Evolutionary conservation across 2,888 invertebrate genomes (phyloP), one percentile per base, ranked within the genome.

Genomic region (Rhagophthalmus giganteus): DNA sequence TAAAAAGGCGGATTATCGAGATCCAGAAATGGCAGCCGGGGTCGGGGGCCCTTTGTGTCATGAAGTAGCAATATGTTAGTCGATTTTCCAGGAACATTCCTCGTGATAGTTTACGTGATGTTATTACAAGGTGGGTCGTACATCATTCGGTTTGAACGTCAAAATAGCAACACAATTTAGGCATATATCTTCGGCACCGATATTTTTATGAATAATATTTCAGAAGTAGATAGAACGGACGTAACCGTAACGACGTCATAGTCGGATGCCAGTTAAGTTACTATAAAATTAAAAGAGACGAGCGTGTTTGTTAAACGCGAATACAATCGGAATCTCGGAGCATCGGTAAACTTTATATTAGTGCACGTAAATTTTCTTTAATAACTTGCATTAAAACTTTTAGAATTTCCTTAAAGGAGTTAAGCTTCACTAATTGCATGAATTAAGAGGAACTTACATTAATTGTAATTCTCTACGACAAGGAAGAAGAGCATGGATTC

Each of bases 321-420:
- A 9, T 11, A 31, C 10, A 31, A n/a, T 31, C 37, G 15, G 16
- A 42, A 32, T 42, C 47, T 33, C 24, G 39, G 49, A 54, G 45
- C 54, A 50, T 50, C 44, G 50, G 45, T 54, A 54, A 54, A 54
- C 51, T 59, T 57, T 56, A 49, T 57, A 57, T 57, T 57, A 46
- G 62, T 57, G 65, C 64, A 67, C 68, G 68, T 66, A 72, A 72
- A 72, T 72, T 71, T 66, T 61, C 69, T 65, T 69, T 72, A 72
- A 73, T 71, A 71, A 72, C 71, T 68, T 61, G 71, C 72, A 73
- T 73, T 73, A 72, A 73, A 73, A 73, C 65, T 72, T 73, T 70
- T 64, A 65, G 68, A 70, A 69, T 68, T 71, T 67, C 67, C 66
- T 71, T 66, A 64, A 66, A 63, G 65, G 68, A 71, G 68, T 70